phyloP scores from a whole-genome alignment of 2,888 invertebrate genomes.

The Amblyjoppa fuscipennis region DNA sequence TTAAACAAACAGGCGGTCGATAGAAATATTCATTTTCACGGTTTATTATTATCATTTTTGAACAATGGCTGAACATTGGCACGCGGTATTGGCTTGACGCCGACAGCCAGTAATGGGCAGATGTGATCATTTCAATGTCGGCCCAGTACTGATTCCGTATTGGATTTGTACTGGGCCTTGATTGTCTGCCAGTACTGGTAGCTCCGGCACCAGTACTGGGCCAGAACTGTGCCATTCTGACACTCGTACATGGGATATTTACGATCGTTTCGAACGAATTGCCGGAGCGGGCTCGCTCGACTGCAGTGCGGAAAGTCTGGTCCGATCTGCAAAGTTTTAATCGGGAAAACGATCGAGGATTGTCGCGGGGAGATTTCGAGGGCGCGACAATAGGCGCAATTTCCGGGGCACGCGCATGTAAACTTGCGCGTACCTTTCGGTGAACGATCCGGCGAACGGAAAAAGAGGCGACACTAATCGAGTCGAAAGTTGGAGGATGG shows the following conservation, averaged over 20 bases:
- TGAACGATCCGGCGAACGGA: constrained; percentile 3
- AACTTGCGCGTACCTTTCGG: background rate
- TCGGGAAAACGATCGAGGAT: constrained; percentile 43
- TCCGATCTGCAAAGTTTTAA: constrained; percentile 55
- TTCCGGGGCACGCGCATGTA: constrained; percentile 19
- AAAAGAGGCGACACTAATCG: background rate
- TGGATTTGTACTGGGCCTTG: no score
- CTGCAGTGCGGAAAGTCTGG: background rate
- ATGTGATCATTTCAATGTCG: no score
- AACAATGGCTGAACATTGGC: no score
- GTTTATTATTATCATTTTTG: no score
- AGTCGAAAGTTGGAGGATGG: background rate
- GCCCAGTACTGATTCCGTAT: no score
- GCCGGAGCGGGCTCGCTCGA: background rate
- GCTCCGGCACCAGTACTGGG: no score
- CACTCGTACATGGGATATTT: background rate
- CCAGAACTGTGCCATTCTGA: no score
- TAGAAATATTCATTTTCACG: no score
- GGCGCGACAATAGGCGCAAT: constrained; percentile 52
- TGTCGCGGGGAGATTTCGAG: constrained; percentile 17
- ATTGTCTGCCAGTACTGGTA: no score
- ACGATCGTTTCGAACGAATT: constrained; percentile 1
- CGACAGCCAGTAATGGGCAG: no score
- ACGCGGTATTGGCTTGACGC: no score
- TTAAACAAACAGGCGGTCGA: no score